Base-by-base conservation (phyloP, 23 tunicate genomes). In the Corella eumyota region DNA sequence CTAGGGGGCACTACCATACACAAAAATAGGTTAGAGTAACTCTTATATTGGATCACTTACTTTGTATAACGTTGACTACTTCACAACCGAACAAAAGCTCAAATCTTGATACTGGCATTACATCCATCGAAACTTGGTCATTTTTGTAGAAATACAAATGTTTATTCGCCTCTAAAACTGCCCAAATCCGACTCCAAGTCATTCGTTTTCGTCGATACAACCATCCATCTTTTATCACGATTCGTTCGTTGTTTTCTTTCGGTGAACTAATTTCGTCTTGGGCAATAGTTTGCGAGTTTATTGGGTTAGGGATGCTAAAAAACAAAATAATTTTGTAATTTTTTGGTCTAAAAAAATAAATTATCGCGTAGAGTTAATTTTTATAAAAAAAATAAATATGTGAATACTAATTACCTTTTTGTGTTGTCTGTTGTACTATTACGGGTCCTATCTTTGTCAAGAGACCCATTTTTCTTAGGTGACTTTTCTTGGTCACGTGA, bases 171-270 rank as follows among this genome's bases (percentile, higher is more conserved):
- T 80, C 33, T 22, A 83, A 50, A 23, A 74, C 60, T 5, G 81
- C 76, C 92, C 92, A 83, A 19, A 9, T 24, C 56, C 63, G 68
- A 20, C 21, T 68, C 92, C 81, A 83, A 30, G 51, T 33, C 65
- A 83, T 58, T 38, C 48, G 58, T 40, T 72, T 72, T 5, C 75
- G 59, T 31, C 71, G 50, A 29, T 74, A 73, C 66, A 83, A 37
- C 58, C 56, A 70, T 2, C 92, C 92, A 31, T 83, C 74, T n/a
- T n/a, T n/a, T 75, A 72, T 81, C 62, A 64, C 25, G 9, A 71
- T 24, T n/a, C 54, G 32, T 13, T 61, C 9, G 28, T 32, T 37
- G 67, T 23, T 3, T 40, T 9, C 15, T 40, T 9, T 40, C 15
- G 48, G 48, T 9, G 15, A 40, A 15, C n/a, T n/a, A n/a, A n/a